Base-by-base conservation (phyloP, 2,797 vertebrate genomes). In the Coccyzus lansbergi region DNA sequence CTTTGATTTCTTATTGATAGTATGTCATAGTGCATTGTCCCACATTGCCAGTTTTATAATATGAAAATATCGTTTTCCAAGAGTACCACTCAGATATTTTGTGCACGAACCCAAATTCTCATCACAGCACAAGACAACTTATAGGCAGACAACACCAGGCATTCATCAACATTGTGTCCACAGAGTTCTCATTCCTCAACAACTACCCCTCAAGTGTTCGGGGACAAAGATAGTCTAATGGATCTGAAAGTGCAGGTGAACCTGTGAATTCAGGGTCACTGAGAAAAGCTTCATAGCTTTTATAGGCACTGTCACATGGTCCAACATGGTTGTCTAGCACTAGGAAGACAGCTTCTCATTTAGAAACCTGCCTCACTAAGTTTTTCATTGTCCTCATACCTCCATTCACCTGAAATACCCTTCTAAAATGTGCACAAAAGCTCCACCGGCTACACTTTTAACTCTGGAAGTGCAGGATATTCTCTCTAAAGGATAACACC, bases 341-440 rank as follows among this genome's bases (percentile, higher is more conserved):
- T 46, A 70, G 59, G 59, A 82, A 74, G 67, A 64, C 63, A 93
- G 44, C 52, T 92, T 94, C 44, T 70, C 34, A 67, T 93, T 74
- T 74, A 77, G 71, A 96, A 95, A 58, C 71, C 75, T 88, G 60
- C 76, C 92, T 92, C 60, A 33, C 74, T 70, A 56, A 85, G 81
- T 26, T 94, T 79, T 93, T 96, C 58, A 80, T 92, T 90, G 68
- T 86, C 92, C 67, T 93, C 38, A 6, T 76, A 86, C 64, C 67
- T 90, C 56, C 81, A 80, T 31, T 96, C 94, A 94, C 94, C 90
- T 92, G 92, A 92, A 94, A 90, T 84, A 92, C 33, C 56, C 88
- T 92, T 60, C 42, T 77, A 33, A 82, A 84, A 71, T 21, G 92
- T 0, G 60, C 93, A 92, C 3, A 0, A 77, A 91, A 94, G 53